Percentiles rank a stretch among this genome's conserved stretches.
These are phyloP conservation scores for Serranus cabrilla DNA, from an alignment of 2,797 vertebrate species.

Conservation along the genomic window DNA sequence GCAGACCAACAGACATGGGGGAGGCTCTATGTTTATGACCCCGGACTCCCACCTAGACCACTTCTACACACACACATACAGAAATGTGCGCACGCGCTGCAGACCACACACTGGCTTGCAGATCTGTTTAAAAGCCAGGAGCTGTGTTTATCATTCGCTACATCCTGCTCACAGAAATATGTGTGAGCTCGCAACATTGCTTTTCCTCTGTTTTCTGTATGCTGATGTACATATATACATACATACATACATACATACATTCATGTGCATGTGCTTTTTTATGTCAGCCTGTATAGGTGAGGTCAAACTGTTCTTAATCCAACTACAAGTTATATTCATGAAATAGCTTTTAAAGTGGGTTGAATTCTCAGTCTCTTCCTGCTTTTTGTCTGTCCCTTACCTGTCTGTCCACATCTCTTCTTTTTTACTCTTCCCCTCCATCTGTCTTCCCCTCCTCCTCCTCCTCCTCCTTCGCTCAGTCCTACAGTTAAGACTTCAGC, in stretches of 20 bases:
- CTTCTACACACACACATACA: constrained; percentile 24
- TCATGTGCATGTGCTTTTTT: constrained; percentile 13
- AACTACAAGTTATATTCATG: neutral
- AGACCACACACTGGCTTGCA: constrained; percentile 87
- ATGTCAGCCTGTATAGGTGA: neutral
- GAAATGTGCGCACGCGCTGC: constrained; percentile 27
- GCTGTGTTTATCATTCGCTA: constrained; percentile 87
- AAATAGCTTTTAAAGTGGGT: constrained; percentile 49
- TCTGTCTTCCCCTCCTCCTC: constrained; percentile 30
- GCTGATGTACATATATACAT: constrained; percentile 23
- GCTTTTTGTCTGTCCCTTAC: constrained; percentile 59
- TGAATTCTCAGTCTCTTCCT: constrained; percentile 70
- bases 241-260: constrained; percentile 11
- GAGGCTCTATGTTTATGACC: constrained; percentile 78
- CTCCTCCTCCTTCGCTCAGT: constrained; percentile 83
- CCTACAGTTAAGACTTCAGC: constrained; percentile 98
- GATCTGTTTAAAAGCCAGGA: constrained; percentile 89
- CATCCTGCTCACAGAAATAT: constrained; percentile 89
- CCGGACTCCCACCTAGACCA: constrained; percentile 66
- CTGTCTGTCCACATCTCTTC: constrained; percentile 50
- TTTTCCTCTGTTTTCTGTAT: constrained; percentile 52
- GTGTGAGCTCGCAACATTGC: constrained; percentile 75
- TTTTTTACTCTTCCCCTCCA: constrained; percentile 31
- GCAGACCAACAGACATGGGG: constrained; percentile 70
- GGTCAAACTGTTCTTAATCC: neutral